These are phyloP conservation scores for Phrynosoma platyrhinos DNA, from an alignment of 2,113 vertebrate genomes.

Conservation along the genomic window DNA sequence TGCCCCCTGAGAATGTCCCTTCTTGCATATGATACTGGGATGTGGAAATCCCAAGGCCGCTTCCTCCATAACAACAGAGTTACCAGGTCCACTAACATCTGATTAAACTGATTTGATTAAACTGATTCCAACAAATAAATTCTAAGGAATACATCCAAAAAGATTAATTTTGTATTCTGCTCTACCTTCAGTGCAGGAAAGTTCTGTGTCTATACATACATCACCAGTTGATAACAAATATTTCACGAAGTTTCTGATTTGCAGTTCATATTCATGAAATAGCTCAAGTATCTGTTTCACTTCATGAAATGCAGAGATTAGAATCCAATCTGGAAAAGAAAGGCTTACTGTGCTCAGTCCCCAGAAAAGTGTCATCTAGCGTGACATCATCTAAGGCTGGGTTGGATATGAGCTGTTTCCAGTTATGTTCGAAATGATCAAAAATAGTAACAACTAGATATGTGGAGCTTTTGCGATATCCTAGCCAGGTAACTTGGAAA, in stretches of 20 bases:
- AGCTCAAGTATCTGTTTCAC: background rate
- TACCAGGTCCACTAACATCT: too few relatives aligned
- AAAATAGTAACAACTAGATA: background rate
- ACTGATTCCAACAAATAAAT: background rate
- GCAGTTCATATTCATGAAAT: background rate
- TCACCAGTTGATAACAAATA: background rate
- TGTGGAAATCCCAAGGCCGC: too few relatives aligned
- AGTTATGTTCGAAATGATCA: background rate
- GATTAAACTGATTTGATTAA: too few relatives aligned
- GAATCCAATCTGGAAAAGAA: background rate
- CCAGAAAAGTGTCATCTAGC: background rate
- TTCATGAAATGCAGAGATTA: background rate
- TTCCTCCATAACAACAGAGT: too few relatives aligned
- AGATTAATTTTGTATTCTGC: background rate
- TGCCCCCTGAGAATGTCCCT: background rate
- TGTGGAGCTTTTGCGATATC: background rate
- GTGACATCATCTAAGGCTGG: background rate
- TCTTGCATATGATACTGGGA: too few relatives aligned
- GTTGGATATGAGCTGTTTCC: background rate
- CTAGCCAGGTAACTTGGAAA: background rate
- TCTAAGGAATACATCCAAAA: background rate
- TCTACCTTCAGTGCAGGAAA: background rate
- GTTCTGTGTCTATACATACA: too few relatives aligned
- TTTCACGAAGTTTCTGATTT: background rate
- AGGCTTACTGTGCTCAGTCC: background rate